Percentiles rank a stretch among this genome's conserved stretches.
phyloP scores from a whole-genome alignment of 2,888 invertebrate species.

The Eueremaeus valkanovi region DNA sequence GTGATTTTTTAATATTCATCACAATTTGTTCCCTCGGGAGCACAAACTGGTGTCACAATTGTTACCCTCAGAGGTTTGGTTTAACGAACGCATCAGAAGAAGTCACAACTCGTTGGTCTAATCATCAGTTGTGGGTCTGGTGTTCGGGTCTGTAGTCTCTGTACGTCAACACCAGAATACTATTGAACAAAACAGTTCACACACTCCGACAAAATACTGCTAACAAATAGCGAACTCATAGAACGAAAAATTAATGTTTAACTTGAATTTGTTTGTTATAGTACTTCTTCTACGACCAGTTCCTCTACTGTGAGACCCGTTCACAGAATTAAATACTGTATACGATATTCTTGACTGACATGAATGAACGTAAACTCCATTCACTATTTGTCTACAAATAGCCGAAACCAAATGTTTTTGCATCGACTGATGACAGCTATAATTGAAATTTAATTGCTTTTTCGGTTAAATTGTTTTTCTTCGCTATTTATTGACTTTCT shows the following conservation, averaged over 20 bases:
- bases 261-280: slow-evolving; percentile 24
- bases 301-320: slow-evolving; percentile 1
- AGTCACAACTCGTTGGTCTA: slow-evolving; percentile 36
- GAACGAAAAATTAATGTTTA: slow-evolving; percentile 14
- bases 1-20: slow-evolving; percentile 21
- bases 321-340: too few relatives aligned
- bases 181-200: slow-evolving; percentile 32
- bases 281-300: background rate
- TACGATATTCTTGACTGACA: background rate
- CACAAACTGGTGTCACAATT: slow-evolving; percentile 32
- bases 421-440: background rate
- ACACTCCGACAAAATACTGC: slow-evolving; percentile 17
- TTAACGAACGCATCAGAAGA: slow-evolving; percentile 30
- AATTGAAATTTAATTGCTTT: slow-evolving; percentile 1
- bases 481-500: background rate
- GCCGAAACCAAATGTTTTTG: background rate
- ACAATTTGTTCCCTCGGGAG: slow-evolving; percentile 20
- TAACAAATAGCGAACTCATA: slow-evolving; percentile 14
- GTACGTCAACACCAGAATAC: background rate
- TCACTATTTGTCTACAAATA: background rate
- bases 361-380: slow-evolving; percentile 23
- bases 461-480: background rate
- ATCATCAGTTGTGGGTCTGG: slow-evolving; percentile 20
- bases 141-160: too few relatives aligned
- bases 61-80: slow-evolving; percentile 4